These are phyloP conservation scores for Diaperis boleti DNA, from an alignment of 2,888 invertebrate genomes.

Conservation along the genomic window DNA sequence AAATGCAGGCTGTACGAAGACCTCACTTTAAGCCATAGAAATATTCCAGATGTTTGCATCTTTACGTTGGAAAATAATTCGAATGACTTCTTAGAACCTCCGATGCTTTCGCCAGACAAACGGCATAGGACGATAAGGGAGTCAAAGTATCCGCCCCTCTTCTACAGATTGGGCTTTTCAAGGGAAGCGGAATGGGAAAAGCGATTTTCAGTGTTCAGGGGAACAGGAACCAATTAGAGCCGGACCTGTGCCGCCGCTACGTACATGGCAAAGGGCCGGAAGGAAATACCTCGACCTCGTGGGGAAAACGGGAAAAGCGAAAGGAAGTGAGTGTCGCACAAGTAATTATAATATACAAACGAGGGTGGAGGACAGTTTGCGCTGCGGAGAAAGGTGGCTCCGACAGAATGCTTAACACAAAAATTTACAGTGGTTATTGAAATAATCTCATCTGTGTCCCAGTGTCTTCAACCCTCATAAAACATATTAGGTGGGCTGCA, in stretches of 20 bases:
- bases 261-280: constrained; percentile 45
- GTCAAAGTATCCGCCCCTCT: constrained; percentile 46
- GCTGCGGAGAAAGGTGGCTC: background rate
- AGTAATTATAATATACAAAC: constrained; percentile 44
- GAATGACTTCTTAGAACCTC: no score
- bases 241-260: constrained; percentile 49
- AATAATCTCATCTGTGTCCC: no score
- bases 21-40: no score
- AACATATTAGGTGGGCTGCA: no score
- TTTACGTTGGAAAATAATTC: no score
- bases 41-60: no score
- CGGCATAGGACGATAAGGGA: constrained; percentile 56
- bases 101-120: constrained; percentile 58
- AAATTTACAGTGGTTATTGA: no score
- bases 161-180: constrained; percentile 2
- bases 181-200: constrained; percentile 1
- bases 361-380: constrained; percentile 26
- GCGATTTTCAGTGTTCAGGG: constrained; percentile 36
- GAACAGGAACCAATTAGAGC: constrained; percentile 56
- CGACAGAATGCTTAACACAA: no score
- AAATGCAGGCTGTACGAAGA: no score
- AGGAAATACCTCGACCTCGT: constrained; percentile 47
- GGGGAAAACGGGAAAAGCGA: constrained; percentile 39
- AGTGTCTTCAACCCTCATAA: no score
- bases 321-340: constrained; percentile 43